Base-by-base conservation (phyloP, 2,888 invertebrate species). In the Apeira syringaria region DNA sequence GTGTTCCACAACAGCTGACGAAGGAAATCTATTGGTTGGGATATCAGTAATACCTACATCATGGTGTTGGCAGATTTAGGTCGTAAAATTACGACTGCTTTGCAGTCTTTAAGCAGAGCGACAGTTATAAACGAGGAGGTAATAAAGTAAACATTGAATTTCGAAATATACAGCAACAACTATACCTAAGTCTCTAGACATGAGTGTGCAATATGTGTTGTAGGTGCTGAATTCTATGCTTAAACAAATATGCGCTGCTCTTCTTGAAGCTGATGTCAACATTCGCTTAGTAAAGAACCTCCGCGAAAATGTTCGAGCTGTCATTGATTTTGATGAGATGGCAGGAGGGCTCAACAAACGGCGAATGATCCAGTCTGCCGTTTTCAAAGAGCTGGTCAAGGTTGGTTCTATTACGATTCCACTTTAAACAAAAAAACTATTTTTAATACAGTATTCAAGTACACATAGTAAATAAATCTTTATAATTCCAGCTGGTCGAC, bases 1-100 rank as follows among this genome's bases (percentile, higher is more conserved):
- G 48, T 49, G 33, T 44, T 50, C 30, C 37, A 12, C 37, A 68
- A 64, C 70, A 70, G 70, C 70, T 70, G 69, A 71, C 68, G 51
- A 52, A 47, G 53, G 58, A 53, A 47, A 30, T 33, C 37, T 43
- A 38, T 50, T 58, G 52, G 47, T 54, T 36, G 38, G 52, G 49
- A 44, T 48, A n/a, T n/a, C n/a, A 26, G 43, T 56, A 61, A 52
- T 48, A 52, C 52, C 61, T 55, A n/a, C 77, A 94, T 92, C 80
- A 99, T 99, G 99, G 99, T 99, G 83, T 96, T 99, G 93, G 99
- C 99, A 71, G 99, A 99, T 93, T 94, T 99, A 83, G 99, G 99
- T 78, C 95, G 99, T 78, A 99, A 99, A 92, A 99, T 99, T 80
- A 99, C 99, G 73, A 96, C 97, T 85, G 99, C 99, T 53, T 91